Evolutionary conservation across 1,140 invertebrate species (phyloP).

Genomic region (Lamellibrachia luymesi): DNA sequence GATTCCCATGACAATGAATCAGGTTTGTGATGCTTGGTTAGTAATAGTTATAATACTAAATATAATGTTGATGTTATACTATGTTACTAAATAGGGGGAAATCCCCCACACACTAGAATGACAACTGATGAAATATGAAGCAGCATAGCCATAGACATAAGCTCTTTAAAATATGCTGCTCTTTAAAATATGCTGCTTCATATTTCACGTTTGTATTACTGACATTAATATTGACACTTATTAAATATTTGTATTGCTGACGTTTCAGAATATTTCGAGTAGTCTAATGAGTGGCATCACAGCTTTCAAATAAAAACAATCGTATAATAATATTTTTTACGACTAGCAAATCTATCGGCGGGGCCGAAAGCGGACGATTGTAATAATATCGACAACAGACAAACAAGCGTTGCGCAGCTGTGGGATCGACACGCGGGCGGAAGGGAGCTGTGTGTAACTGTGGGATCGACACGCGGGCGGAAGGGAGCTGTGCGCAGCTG

Average conservation of each 20-base stretch:
- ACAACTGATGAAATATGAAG: too few species aligned
- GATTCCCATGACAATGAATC: too few species aligned
- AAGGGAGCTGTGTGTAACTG: neutral
- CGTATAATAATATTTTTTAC: neutral
- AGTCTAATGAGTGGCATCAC: neutral
- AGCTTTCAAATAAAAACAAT: neutral
- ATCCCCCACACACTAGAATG: too few species aligned
- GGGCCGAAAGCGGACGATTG: neutral
- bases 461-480: neutral
- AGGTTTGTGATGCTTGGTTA: too few species aligned
- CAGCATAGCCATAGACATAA: too few species aligned
- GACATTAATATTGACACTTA: neutral
- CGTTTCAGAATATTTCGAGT: neutral
- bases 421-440: neutral
- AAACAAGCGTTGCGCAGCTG: neutral
- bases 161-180: too few species aligned
- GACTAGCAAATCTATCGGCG: neutral
- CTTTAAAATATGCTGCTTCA: too few species aligned
- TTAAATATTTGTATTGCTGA: neutral
- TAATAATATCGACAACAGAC: neutral
- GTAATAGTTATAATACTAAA: too few species aligned
- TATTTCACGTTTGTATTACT: too few species aligned
- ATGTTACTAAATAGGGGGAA: too few species aligned
- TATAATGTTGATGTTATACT: too few species aligned
- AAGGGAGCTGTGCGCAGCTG: neutral